Conservation (phyloP, 1,140 invertebrate species). For the Mamestra configurata region DNA sequence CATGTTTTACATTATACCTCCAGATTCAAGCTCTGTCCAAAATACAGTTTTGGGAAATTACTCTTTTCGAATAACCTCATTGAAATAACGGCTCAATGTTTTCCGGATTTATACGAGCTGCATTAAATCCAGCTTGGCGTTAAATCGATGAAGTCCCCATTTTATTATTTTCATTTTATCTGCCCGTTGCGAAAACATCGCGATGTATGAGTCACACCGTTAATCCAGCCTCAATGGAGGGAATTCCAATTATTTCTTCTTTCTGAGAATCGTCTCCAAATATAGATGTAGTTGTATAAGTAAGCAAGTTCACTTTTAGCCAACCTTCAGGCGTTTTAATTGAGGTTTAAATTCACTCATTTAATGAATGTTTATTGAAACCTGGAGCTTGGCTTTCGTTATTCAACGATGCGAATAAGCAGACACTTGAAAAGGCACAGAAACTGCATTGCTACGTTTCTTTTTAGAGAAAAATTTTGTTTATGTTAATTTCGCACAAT, state of each 20-base stretch:
- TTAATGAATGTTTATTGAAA: background rate
- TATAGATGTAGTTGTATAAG: constrained; percentile 46
- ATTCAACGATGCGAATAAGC: background rate
- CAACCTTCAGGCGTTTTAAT: constrained; percentile 46
- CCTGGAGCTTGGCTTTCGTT: background rate
- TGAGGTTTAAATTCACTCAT: background rate
- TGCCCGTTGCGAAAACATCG: constrained; percentile 8
- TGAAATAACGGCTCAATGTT: background rate
- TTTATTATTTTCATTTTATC: constrained; percentile 28
- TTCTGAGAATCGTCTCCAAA: constrained; percentile 45
- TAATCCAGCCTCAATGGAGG: constrained; percentile 29
- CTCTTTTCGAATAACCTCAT: background rate
- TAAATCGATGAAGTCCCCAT: constrained; percentile 11
- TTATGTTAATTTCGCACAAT: background rate
- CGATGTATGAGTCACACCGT: constrained; percentile 16
- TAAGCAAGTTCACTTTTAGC: constrained; percentile 40
- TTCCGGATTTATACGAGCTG: background rate
- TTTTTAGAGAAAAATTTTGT: background rate
- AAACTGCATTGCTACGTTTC: background rate
- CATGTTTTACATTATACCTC: background rate
- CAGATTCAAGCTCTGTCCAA: too few relatives aligned
- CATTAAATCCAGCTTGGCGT: constrained; percentile 1
- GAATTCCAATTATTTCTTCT: constrained; percentile 40
- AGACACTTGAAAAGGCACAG: background rate
- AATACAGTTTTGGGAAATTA: background rate